Evolutionary conservation across 2,113 vertebrate genomes (phyloP).

Genomic region (Corythornis vintsioides): DNA sequence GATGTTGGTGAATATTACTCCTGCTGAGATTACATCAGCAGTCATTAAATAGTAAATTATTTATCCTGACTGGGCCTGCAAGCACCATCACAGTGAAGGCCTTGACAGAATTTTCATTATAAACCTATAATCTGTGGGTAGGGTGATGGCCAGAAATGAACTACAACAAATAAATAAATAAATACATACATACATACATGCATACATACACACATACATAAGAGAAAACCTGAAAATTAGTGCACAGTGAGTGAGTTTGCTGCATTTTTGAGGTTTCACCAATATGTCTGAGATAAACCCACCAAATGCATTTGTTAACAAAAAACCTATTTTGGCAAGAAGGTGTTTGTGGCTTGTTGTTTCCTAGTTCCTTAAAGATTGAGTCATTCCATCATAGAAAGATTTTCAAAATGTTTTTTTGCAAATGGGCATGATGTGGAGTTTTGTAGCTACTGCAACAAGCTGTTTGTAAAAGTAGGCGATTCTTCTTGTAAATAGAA

Average conservation of each 20-base stretch:
- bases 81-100: background rate
- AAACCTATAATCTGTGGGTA: background rate
- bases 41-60: conserved; percentile 25
- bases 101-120: conserved; percentile 28
- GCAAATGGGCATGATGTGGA: background rate
- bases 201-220: background rate
- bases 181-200: too few relatives aligned
- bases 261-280: background rate
- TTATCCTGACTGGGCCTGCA: conserved; percentile 12
- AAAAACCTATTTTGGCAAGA: background rate
- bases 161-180: background rate
- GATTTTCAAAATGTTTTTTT: background rate
- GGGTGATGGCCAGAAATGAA: background rate
- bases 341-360: background rate
- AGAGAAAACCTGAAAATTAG: background rate
- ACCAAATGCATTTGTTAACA: background rate
- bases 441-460: background rate
- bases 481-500: background rate
- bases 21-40: background rate
- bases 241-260: background rate
- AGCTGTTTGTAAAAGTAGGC: background rate
- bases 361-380: background rate
- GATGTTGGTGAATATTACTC: background rate
- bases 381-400: background rate
- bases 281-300: background rate